phyloP scores from a whole-genome alignment of 1,140 invertebrate species.

The Agrypnia vestita region DNA sequence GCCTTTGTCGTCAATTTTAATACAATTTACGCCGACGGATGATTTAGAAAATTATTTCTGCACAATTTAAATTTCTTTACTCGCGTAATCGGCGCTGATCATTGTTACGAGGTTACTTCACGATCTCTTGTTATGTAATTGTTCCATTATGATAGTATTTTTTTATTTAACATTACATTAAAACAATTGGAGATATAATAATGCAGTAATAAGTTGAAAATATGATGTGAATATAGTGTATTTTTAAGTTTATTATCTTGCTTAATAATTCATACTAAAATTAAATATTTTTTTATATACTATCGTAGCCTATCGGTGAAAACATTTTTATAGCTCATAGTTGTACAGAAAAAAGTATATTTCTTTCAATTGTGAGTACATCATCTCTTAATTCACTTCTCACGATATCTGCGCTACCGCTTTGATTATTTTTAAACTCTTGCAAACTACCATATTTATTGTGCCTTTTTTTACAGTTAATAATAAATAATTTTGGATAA shows the following conservation, averaged over 20 bases:
- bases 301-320: background rate
- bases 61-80: conserved; percentile 27
- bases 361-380: too few relatives aligned
- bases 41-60: conserved; percentile 12
- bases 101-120: conserved; percentile 35
- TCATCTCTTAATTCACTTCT: too few relatives aligned
- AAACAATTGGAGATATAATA: background rate
- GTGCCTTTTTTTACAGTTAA: too few relatives aligned
- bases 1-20: conserved; percentile 28
- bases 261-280: too few relatives aligned
- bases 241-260: too few relatives aligned
- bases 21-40: conserved; percentile 15
- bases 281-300: background rate
- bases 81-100: conserved; percentile 3
- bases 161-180: conserved; percentile 19
- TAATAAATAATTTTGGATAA: too few relatives aligned
- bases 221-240: background rate
- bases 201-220: background rate
- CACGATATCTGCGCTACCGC: too few relatives aligned
- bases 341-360: background rate
- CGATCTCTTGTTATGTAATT: conserved; percentile 47
- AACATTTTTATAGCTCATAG: background rate
- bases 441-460: too few relatives aligned
- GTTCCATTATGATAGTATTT: conserved; percentile 43
- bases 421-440: too few relatives aligned